phyloP scores from a whole-genome alignment of 2,888 invertebrate genomes.

The Thymelicus acteon region DNA sequence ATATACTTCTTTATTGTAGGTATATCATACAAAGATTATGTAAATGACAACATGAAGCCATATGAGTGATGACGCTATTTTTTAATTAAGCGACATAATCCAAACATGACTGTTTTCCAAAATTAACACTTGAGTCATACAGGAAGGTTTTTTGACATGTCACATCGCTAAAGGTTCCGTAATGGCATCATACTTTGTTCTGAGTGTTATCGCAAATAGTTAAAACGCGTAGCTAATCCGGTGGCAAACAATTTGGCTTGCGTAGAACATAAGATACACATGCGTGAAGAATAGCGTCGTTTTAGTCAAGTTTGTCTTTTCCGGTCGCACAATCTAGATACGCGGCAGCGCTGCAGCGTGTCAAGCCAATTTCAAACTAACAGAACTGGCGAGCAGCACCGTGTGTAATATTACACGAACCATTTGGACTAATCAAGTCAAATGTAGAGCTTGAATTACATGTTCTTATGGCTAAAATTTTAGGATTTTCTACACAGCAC shows the following conservation, averaged over 20 bases:
- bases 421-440: too few species aligned
- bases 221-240: slow-evolving; percentile 12
- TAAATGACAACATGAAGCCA: slow-evolving; percentile 28
- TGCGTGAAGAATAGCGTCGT: too few species aligned
- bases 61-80: slow-evolving; percentile 23
- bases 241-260: not conserved
- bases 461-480: too few species aligned
- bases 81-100: slow-evolving; percentile 35
- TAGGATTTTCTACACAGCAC: too few species aligned
- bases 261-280: too few species aligned
- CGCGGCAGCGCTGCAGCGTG: too few species aligned
- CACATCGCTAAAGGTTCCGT: slow-evolving; percentile 16
- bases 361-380: too few species aligned
- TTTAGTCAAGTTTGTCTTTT: too few species aligned
- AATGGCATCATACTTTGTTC: slow-evolving; percentile 22
- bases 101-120: slow-evolving; percentile 29
- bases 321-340: too few species aligned
- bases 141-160: slow-evolving; percentile 3
- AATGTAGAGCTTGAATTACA: too few species aligned
- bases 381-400: too few species aligned
- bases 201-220: not conserved
- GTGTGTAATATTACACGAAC: too few species aligned
- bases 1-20: not conserved
- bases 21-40: slow-evolving; percentile 13
- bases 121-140: slow-evolving; percentile 43